phyloP scores from a whole-genome alignment of 2,113 vertebrate genomes.

The Sarotherodon lohbergeri region DNA sequence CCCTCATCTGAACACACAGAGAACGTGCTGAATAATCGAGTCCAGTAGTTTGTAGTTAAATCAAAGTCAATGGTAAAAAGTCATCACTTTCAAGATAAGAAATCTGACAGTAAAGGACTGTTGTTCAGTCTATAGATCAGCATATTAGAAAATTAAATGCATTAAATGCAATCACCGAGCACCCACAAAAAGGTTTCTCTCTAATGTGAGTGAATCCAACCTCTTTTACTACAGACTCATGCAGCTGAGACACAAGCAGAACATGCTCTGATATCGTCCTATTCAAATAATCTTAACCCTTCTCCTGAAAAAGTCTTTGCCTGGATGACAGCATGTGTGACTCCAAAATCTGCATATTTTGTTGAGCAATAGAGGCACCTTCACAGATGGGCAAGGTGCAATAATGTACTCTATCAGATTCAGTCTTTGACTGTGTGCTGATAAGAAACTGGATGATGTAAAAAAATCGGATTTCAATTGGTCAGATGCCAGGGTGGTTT shows the following conservation, averaged over 20 bases:
- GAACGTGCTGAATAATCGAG: not conserved
- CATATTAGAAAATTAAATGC: not conserved
- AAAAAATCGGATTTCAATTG: not conserved
- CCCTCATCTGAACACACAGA: constrained; percentile 70
- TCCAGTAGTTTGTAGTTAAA: not conserved
- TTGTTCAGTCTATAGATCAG: not conserved
- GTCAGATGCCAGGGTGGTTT: not conserved
- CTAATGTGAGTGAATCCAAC: not conserved
- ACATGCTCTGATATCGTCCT: not conserved
- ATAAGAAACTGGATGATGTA: not conserved
- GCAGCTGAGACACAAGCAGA: not conserved
- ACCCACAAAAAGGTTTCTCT: not conserved
- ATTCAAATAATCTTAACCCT: not conserved
- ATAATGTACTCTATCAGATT: not conserved
- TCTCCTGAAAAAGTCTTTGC: not conserved
- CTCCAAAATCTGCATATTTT: not conserved
- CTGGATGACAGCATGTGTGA: not conserved
- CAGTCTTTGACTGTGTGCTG: not conserved
- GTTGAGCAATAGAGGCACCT: not conserved
- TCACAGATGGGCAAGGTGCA: not conserved
- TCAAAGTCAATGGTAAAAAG: not conserved
- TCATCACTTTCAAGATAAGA: not conserved
- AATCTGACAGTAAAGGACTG: not conserved
- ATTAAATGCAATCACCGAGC: not conserved
- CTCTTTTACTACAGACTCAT: not conserved